Percentiles rank a stretch among this genome's conserved stretches.
These are phyloP conservation scores for Drosophila gunungcola DNA, from an alignment of 1,140 invertebrate genomes.

Conservation along the genomic window DNA sequence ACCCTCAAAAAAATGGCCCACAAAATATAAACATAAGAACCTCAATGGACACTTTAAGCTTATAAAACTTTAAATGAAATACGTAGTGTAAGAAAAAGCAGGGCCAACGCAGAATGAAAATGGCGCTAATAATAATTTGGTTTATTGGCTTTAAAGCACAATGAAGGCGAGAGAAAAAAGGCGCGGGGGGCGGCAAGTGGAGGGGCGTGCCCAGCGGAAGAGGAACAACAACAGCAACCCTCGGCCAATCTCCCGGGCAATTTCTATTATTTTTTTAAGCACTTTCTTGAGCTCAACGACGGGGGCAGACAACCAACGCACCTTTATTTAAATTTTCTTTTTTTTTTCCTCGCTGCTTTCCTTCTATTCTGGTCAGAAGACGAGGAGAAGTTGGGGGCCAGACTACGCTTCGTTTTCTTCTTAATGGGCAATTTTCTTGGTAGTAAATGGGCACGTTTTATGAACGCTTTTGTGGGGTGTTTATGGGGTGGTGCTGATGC, in stretches of 20 bases:
- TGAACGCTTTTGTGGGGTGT: conserved; percentile 84
- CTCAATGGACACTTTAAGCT: conserved; percentile 58
- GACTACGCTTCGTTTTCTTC: conserved; percentile 67
- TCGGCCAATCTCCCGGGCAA: conserved; percentile 46
- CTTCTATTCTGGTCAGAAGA: conserved; percentile 34
- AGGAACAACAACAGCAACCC: conserved; percentile 17
- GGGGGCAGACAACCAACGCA: conserved; percentile 64
- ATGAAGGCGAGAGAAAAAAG: conserved; percentile 59
- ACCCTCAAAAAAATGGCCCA: conserved; percentile 23
- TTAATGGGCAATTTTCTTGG: conserved; percentile 84
- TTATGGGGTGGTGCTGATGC: conserved; percentile 58
- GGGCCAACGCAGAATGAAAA: conserved; percentile 56
- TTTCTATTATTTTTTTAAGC: conserved; percentile 63
- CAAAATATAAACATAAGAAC: conserved; percentile 43
- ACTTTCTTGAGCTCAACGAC: conserved; percentile 53
- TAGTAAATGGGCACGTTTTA: conserved; percentile 84
- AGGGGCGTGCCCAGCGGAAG: conserved; percentile 38
- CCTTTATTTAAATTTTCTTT: conserved; percentile 81
- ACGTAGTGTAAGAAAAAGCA: conserved; percentile 46
- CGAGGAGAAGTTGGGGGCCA: conserved; percentile 3
- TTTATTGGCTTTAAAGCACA: conserved; percentile 84
- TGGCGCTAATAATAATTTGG: conserved; percentile 85
- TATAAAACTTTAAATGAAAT: conserved; percentile 82
- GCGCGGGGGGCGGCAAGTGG: conserved; percentile 52
- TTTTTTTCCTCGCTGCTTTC: not conserved